These are phyloP conservation scores for Synergus laeviventris DNA, from an alignment of 2,888 invertebrate species.

Conservation along the genomic window DNA sequence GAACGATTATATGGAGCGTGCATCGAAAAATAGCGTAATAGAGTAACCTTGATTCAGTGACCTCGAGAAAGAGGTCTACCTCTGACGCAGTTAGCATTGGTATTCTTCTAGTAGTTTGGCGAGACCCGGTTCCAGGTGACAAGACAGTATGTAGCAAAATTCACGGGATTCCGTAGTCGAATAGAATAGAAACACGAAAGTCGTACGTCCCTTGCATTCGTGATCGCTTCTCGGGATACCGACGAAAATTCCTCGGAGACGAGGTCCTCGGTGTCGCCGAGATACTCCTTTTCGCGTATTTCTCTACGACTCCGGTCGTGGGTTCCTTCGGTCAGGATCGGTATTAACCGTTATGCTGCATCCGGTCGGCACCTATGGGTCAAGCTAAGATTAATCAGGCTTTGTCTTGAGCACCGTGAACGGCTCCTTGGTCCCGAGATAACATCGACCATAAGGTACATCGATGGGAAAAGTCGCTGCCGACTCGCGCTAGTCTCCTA, in stretches of 20 bases:
- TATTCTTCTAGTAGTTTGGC: slow-evolving; percentile 25
- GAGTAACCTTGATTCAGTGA: slow-evolving; percentile 23
- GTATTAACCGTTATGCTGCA: slow-evolving; percentile 39
- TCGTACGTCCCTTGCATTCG: slow-evolving; percentile 26
- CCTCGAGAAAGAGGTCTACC: slow-evolving; percentile 21
- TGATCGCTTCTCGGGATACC: not conserved
- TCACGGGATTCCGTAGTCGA: slow-evolving; percentile 7
- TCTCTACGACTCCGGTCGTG: slow-evolving; percentile 28
- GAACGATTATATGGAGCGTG: not conserved
- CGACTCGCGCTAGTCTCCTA: slow-evolving; percentile 34
- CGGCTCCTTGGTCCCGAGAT: slow-evolving; percentile 46
- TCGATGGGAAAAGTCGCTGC: slow-evolving; percentile 41
- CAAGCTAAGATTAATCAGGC: slow-evolving; percentile 46
- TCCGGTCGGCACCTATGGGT: slow-evolving; percentile 41
- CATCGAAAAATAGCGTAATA: not conserved
- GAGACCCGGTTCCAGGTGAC: slow-evolving; percentile 31
- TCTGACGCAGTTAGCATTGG: not conserved
- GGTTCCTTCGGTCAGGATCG: slow-evolving; percentile 38
- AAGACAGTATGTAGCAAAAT: slow-evolving; percentile 17
- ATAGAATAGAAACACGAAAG: slow-evolving; percentile 17
- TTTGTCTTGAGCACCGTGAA: slow-evolving; percentile 44
- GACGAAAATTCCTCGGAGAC: slow-evolving; percentile 27
- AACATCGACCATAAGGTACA: slow-evolving; percentile 43
- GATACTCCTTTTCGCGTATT: slow-evolving; percentile 35
- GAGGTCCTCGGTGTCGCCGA: slow-evolving; percentile 14